phyloP scores from a whole-genome alignment of 2,888 invertebrate species.

The Camponotus fellah region DNA sequence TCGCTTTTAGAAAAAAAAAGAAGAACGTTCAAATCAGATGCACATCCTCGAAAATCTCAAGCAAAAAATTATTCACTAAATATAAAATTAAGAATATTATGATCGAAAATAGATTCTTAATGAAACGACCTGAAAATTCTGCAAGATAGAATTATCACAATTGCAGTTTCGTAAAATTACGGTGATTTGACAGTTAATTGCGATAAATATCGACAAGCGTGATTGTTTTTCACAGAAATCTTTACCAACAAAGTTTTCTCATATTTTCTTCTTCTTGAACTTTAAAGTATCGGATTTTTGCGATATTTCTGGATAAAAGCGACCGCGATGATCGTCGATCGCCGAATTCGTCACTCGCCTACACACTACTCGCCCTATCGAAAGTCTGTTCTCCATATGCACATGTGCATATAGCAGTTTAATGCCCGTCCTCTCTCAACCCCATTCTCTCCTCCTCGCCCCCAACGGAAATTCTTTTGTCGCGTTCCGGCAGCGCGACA shows the following conservation, averaged over 20 bases:
- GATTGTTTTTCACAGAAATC: not conserved
- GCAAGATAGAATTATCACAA: not conserved
- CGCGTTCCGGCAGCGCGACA: conserved; percentile 46
- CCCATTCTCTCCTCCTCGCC: not conserved
- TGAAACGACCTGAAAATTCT: not conserved
- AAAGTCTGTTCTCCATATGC: conserved; percentile 42
- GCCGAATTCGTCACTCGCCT: conserved; percentile 33
- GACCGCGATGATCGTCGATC: not conserved
- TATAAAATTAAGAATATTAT: not conserved
- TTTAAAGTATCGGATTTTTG: not conserved
- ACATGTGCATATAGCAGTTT: conserved; percentile 28
- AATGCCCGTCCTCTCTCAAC: conserved; percentile 4
- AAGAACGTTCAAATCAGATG: not conserved
- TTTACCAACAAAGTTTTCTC: not conserved
- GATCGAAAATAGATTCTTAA: not conserved
- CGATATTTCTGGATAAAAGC: not conserved
- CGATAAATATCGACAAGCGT: not conserved
- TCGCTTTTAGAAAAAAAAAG: conserved; percentile 9
- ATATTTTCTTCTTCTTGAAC: not conserved
- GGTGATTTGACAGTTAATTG: not conserved
- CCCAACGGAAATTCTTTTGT: conserved; percentile 50
- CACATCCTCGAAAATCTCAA: conserved; percentile 16
- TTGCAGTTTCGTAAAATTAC: not conserved
- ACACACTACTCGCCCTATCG: conserved; percentile 11
- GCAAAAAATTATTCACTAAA: not conserved